A percentile compares a stretch with the other conserved stretches of the same genome.
These are phyloP conservation scores for Nannoperca obscura DNA, from an alignment of 2,797 vertebrate species.

Conservation along the genomic window DNA sequence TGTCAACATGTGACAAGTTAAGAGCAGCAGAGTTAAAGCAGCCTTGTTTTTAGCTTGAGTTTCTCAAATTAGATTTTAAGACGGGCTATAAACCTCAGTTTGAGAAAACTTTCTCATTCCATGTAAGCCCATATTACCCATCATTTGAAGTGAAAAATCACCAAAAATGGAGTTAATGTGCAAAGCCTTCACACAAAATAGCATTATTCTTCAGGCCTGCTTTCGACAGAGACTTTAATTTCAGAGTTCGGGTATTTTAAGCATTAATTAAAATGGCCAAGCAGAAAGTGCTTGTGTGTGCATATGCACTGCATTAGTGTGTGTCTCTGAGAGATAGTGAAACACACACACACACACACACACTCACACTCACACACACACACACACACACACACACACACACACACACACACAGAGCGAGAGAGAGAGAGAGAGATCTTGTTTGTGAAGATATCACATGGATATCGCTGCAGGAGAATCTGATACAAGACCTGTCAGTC, in stretches of 20 bases:
- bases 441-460: conserved; percentile 63
- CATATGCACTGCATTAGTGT: conserved; percentile 14
- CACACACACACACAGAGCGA: too few relatives aligned
- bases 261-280: conserved; percentile 46
- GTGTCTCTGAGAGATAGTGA: neutral
- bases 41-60: neutral
- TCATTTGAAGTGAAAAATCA: conserved; percentile 13
- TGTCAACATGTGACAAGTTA: neutral
- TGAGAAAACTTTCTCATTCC: neutral
- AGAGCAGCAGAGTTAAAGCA: neutral
- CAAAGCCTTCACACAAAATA: conserved; percentile 11
- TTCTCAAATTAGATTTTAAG: conserved; percentile 4
- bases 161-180: neutral
- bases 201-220: neutral
- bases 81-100: neutral
- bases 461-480: conserved; percentile 66
- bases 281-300: conserved; percentile 35
- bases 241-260: conserved; percentile 38
- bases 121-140: neutral
- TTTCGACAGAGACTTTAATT: conserved; percentile 33
- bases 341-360: too few relatives aligned
- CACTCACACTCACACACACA: too few relatives aligned
- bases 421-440: neutral
- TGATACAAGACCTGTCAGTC: conserved; percentile 75
- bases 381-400: too few relatives aligned